Evolutionary conservation across 2,888 invertebrate species (phyloP).

Genomic region (Eutolmus rufibarbis): DNA sequence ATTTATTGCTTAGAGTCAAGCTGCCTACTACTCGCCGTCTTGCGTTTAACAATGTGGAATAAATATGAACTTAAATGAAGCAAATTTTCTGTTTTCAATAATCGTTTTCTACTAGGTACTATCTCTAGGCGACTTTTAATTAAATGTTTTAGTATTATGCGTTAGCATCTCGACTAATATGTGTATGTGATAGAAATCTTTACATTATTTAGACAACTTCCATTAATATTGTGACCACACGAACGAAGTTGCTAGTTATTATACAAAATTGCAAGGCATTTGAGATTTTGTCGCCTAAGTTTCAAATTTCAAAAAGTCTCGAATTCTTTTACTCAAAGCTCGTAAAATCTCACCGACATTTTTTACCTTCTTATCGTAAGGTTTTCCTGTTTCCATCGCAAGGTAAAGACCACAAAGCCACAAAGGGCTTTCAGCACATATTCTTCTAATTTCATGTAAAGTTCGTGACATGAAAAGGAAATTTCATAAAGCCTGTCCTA

Average conservation of each 20-base stretch:
- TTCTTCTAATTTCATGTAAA: neutral
- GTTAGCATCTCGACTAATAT: no score
- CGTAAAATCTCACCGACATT: neutral
- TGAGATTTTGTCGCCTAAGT: neutral
- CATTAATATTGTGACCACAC: no score
- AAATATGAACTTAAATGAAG: no score
- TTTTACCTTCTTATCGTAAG: neutral
- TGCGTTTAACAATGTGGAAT: no score
- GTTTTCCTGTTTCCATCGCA: neutral
- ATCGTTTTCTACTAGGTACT: no score
- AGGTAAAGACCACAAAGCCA: neutral
- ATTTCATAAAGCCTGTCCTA: neutral
- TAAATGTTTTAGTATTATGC: no score
- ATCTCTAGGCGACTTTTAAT: no score
- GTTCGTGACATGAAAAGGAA: neutral
- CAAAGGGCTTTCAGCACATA: neutral
- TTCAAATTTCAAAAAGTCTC: neutral
- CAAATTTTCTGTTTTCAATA: no score
- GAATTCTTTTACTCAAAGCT: neutral
- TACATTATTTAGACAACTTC: no score
- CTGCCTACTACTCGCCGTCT: no score
- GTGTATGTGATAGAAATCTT: no score
- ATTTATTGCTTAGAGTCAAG: no score
- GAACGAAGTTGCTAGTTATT: neutral
- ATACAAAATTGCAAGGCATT: neutral